Conservation (phyloP, 1,140 invertebrate species). For the Drosophila carrolli region DNA sequence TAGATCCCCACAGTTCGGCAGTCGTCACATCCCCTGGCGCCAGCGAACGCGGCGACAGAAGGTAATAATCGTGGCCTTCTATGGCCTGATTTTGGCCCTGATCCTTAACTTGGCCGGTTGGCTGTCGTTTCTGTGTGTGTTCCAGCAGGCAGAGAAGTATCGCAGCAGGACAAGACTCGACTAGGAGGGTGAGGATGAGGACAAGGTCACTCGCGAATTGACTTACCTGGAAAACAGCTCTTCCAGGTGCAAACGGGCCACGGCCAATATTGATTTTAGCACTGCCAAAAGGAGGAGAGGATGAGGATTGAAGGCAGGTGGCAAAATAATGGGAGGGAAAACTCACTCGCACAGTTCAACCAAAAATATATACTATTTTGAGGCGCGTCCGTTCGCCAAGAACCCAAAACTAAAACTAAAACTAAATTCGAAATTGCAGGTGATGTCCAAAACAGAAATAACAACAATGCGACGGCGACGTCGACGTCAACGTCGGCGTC, state of each 20-base stretch:
- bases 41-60: constrained; percentile 31
- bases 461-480: constrained; percentile 3
- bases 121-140: constrained; percentile 30
- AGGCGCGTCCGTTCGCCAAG: constrained; percentile 25
- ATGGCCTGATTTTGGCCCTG: neutral
- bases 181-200: neutral
- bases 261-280: constrained; percentile 64
- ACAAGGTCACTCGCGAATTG: neutral
- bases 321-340: constrained; percentile 10
- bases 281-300: constrained; percentile 30
- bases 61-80: constrained; percentile 18
- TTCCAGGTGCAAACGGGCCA: constrained; percentile 33
- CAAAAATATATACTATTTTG: constrained; percentile 10
- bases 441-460: constrained; percentile 22
- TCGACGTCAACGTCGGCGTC: constrained; percentile 2
- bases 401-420: constrained; percentile 25
- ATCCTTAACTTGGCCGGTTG: constrained; percentile 4
- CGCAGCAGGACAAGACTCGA: too few species aligned
- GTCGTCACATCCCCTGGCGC: constrained; percentile 25
- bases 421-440: constrained; percentile 24
- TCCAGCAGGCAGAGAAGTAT: constrained; percentile 17
- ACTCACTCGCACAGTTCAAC: constrained; percentile 31
- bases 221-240: constrained; percentile 51
- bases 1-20: neutral
- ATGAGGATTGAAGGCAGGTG: neutral